Evolutionary conservation across 2,888 invertebrate genomes (phyloP).

Genomic region (Orthosia incerta): DNA sequence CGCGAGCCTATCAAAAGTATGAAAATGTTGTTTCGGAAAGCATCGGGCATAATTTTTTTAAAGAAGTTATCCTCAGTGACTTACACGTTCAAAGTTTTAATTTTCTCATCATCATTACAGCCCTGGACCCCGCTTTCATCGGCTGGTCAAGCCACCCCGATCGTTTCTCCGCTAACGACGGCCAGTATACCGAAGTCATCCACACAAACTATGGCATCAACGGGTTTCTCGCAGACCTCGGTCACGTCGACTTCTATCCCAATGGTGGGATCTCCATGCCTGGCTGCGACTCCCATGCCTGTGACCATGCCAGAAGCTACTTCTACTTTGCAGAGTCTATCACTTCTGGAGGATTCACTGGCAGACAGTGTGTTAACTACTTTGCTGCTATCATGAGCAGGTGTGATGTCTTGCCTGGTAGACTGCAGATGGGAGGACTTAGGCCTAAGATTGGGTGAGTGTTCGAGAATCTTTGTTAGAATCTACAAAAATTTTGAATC

Average conservation of each 20-base stretch:
- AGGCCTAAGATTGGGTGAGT: constrained; percentile 79
- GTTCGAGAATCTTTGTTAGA: background rate
- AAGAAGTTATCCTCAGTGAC: background rate
- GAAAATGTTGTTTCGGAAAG: too few relatives aligned
- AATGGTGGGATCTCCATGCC: constrained; percentile 83
- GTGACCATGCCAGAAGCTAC: constrained; percentile 78
- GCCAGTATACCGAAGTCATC: constrained; percentile 81
- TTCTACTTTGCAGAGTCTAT: constrained; percentile 82
- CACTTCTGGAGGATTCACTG: constrained; percentile 76
- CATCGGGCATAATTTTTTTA: background rate
- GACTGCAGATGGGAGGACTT: constrained; percentile 80
- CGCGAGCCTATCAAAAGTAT: too few relatives aligned
- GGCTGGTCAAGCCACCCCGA: constrained; percentile 80
- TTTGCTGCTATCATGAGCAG: constrained; percentile 74
- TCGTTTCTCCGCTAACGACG: constrained; percentile 77
- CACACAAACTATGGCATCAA: constrained; percentile 81
- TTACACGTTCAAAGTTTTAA: background rate
- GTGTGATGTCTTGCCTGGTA: constrained; percentile 74
- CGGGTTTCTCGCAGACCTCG: constrained; percentile 77
- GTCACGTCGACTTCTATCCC: constrained; percentile 81
- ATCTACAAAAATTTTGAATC: background rate
- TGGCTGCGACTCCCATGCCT: constrained; percentile 78
- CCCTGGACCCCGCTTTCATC: constrained; percentile 78
- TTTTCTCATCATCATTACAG: constrained; percentile 63
- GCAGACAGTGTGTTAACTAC: constrained; percentile 78